These are phyloP conservation scores for Piscicola geometra DNA, from an alignment of 2,888 invertebrate genomes.

Conservation along the genomic window DNA sequence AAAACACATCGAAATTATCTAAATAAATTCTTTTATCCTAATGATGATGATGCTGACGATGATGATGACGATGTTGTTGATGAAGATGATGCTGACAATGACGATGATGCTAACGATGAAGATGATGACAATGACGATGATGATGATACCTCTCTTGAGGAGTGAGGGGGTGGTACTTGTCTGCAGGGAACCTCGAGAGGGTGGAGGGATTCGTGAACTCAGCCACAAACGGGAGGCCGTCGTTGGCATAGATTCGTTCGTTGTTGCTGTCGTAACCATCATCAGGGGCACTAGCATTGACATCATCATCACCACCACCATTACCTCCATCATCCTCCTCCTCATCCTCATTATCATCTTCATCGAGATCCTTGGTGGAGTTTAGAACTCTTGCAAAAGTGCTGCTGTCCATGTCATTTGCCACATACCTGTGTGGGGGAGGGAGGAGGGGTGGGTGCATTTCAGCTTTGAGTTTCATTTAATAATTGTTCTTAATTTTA, in stretches of 20 bases:
- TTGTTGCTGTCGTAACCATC: no score
- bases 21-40: no score
- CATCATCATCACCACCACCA: no score
- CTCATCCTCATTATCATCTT: background rate
- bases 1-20: no score
- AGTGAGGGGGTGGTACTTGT: slow-evolving; percentile 35
- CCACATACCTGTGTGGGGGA: slow-evolving; percentile 20
- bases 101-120: no score
- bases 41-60: no score
- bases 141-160: slow-evolving; percentile 27
- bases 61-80: no score
- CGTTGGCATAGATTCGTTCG: no score
- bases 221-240: slow-evolving; percentile 27
- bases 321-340: no score
- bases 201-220: background rate
- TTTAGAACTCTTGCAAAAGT: slow-evolving; percentile 19
- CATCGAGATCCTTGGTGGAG: slow-evolving; percentile 17
- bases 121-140: background rate
- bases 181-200: slow-evolving; percentile 7
- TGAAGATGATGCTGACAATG: no score
- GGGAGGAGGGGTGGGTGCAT: no score
- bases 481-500: background rate
- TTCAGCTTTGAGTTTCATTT: background rate
- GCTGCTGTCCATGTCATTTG: background rate
- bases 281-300: no score